Percentiles rank a stretch among this genome's conserved stretches.
Evolutionary conservation across 2,113 vertebrate genomes (phyloP).

Genomic region (Oncorhynchus keta): DNA sequence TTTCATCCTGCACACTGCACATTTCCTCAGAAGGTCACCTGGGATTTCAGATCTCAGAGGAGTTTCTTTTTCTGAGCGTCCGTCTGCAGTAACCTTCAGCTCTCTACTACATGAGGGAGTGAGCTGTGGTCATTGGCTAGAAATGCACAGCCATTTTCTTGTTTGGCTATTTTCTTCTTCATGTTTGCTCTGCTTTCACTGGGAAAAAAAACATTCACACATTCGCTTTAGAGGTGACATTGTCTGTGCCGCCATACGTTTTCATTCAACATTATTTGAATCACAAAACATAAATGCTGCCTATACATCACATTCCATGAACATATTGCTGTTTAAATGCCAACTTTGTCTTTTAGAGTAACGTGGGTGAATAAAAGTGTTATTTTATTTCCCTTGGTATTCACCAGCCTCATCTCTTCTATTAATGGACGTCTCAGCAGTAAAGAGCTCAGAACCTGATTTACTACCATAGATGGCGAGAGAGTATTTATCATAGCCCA

Average conservation of each 20-base stretch:
- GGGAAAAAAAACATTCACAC: no score
- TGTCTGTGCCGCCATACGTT: background rate
- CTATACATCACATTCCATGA: background rate
- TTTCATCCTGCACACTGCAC: conserved; percentile 25
- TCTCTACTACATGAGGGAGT: background rate
- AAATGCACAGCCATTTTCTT: background rate
- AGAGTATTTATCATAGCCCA: background rate
- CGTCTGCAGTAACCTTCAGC: conserved; percentile 42
- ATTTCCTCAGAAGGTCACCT: conserved; percentile 47
- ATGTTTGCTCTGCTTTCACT: no score
- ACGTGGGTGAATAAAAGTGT: no score
- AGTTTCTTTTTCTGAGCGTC: conserved; percentile 20
- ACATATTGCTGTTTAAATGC: background rate
- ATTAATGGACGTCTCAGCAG: no score
- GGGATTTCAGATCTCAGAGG: conserved; percentile 47
- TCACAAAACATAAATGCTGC: background rate
- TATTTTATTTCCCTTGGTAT: no score
- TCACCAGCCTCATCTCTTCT: no score
- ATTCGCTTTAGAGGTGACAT: no score
- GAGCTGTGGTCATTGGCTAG: conserved; percentile 14
- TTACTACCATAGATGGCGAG: background rate
- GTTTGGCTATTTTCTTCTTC: background rate
- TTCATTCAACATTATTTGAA: background rate
- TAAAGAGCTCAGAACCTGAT: no score
- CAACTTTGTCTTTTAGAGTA: no score